Base-by-base conservation (phyloP, 2,113 vertebrate species). In the Salvelinus sp. region DNA sequence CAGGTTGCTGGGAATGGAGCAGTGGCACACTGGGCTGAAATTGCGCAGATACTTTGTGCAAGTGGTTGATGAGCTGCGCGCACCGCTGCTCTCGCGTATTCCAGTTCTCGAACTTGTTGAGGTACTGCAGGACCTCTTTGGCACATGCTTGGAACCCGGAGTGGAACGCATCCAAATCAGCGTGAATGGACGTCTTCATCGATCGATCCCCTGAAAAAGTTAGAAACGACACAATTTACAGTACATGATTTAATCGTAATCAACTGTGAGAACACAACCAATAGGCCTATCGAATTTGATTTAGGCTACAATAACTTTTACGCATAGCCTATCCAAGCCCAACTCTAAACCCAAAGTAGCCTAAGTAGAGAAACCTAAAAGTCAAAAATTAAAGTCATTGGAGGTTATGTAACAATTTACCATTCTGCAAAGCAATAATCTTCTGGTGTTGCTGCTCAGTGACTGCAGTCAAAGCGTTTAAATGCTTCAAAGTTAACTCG, bases 361-460 rank as follows among this genome's bases (percentile, higher is more conserved):
- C 16, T 66, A 23, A 0, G 2, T 28, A 66, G 64, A 44, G 9
- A 44, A 44, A 12, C 64, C 7, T 28, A 28, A 18, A 28, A 44
- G 38, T 28, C 13, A 0, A 9, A 25, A 1, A 28, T 30, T 66
- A 14, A 18, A 54, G 14, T 54, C 50, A 38, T 66, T 54, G 18
- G 33, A 4, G 30, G 67, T 76, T 12, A 13, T 70, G 33, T 62
- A 54, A 54, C 38, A 68, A 80, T 95, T 95, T 89, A 98, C 97
- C 97, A 79, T 94, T 98, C 92, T 99, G 97, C 91, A 99, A 84
- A 85, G 98, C 95, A 5, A 97, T 83, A 73, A 99, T 98, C 92
- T 96, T 98, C 88, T 98, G 97, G 86, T 98, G 98, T 88, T 98
- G 98, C 87, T 99, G 97, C 89, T 99, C 97, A 0, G 98, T 98